These are phyloP conservation scores for Takifugu rubripes DNA, from an alignment of 2,797 vertebrate genomes.

Conservation along the genomic window DNA sequence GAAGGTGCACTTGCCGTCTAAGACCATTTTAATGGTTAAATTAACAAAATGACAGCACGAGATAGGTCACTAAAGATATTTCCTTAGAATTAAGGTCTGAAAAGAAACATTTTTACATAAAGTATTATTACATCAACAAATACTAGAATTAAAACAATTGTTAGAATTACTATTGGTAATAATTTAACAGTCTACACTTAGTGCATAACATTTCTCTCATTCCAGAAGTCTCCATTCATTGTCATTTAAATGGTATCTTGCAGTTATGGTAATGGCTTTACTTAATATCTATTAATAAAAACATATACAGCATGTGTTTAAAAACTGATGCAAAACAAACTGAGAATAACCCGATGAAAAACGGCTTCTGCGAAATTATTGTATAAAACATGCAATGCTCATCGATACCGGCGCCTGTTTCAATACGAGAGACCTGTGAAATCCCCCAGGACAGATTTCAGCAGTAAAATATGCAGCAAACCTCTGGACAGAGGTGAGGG, in stretches of 20 bases:
- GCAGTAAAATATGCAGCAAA: constrained; percentile 54
- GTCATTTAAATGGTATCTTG: background rate
- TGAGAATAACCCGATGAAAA: constrained; percentile 39
- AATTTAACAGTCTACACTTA: constrained; percentile 66
- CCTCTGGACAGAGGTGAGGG: constrained; percentile 65
- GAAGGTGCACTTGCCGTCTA: constrained; percentile 41
- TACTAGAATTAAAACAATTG: background rate
- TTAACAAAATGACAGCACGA: constrained; percentile 49
- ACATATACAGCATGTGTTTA: constrained; percentile 18
- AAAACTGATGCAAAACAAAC: constrained; percentile 35
- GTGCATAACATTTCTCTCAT: constrained; percentile 47
- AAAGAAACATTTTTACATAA: background rate
- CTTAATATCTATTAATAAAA: constrained; percentile 25
- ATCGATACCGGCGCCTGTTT: constrained; percentile 47
- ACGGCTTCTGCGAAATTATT: constrained; percentile 22
- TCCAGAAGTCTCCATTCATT: constrained; percentile 34
- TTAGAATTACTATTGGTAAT: constrained; percentile 14
- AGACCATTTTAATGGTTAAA: constrained; percentile 31
- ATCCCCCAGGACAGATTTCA: constrained; percentile 35
- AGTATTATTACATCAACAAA: constrained; percentile 19
- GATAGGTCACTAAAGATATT: constrained; percentile 28
- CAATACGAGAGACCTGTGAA: constrained; percentile 37
- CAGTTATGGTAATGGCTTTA: too few species aligned
- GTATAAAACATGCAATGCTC: constrained; percentile 68
- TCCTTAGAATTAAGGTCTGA: constrained; percentile 10